Evolutionary conservation across 2,113 vertebrate species (phyloP), one percentile per base, ranked within the genome.

Genomic region (Connochaetes taurinus): DNA sequence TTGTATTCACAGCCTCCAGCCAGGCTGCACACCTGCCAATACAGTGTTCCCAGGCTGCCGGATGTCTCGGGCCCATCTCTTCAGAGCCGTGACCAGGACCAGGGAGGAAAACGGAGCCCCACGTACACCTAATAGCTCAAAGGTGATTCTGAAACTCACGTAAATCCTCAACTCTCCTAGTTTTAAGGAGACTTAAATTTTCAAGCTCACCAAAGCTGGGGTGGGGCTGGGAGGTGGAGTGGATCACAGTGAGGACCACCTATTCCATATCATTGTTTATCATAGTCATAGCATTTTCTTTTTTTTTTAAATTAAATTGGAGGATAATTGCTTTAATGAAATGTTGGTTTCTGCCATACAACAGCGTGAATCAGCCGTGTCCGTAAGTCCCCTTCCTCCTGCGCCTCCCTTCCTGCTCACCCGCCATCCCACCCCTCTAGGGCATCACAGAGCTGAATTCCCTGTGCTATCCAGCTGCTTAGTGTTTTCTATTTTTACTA

Each of bases 71-170:
- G 57, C 40, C 23, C 13, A 1, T 6, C 21, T 29, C 74, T 64
- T 94, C 45, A 94, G 5, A 92, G 76, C 40, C 31, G 23, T 0
- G 6, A 53, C 11, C 14, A 47, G 83, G 14, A 7, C 25, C 74
- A 78, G 43, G 76, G 43, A 74, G 40, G 3, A 8, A 45, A 27
- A 94, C 0, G 0, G 40, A 96, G 40, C 23, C 50, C 47, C 33
- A 29, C 29, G 52, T 9, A 25, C 6, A 17, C 3, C 31, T 8
- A 27, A 36, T 1, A 29, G 15, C 50, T 62, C 23, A 36, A 64
- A 83, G 45, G 13, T 6, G 19, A 85, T 45, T 86, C 74, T 21
- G n/a, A 62, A 92, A 43, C 16, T 6, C 58, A 5, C 47, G 10
- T 3, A 45, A 82, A 31, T 10, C 85, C 55, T 45, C 36, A 80